Evolutionary conservation across 2,888 invertebrate species (phyloP), one percentile per base, ranked within the genome.

Genomic region (Drosophila pseudotakahashii): DNA sequence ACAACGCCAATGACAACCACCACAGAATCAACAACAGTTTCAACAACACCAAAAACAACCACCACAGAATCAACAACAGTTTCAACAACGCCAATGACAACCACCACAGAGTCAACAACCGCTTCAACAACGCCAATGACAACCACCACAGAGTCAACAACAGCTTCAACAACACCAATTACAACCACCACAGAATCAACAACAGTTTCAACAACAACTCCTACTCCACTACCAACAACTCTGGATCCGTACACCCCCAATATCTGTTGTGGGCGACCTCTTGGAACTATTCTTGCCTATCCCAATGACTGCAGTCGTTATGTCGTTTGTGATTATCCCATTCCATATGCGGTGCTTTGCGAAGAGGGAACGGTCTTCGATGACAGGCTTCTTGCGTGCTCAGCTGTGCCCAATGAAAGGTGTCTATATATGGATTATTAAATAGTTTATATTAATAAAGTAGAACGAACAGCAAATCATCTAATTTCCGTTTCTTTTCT

Each of bases 221-320:
- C 47, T 4, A 10, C 23, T 1, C 5, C n/a, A 23, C 37, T 45
- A 2, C 45, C 62, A 7, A 26, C 36, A 32, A 66, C 64, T 16
- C 32, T 66, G 5, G 64, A 66, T 39, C 64, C 70, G 9, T 41
- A 62, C 44, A 54, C 54, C 75, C 10, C 73, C 64, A 14, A 74
- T 57, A 37, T 61, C 75, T 5, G 61, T 75, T 50, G 36, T 34
- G 64, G 64, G 4, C 44, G 73, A 26, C 44, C 69, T 1, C 52
- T 85, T 9, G 81, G 82, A 36, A 79, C 78, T 3, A 42, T 63
- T 30, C 26, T 85, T 4, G 54, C 82, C 2, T 82, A 83, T 74
- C 82, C 85, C 9, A 66, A 69, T 34, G 75, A 85, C 30, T 76
- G 73, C 23, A 67, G 52, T 30, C 69, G 75, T 3, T 83, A 80